Conservation (phyloP, 2,888 invertebrate genomes). For the Petrolisthes cinctipes region DNA sequence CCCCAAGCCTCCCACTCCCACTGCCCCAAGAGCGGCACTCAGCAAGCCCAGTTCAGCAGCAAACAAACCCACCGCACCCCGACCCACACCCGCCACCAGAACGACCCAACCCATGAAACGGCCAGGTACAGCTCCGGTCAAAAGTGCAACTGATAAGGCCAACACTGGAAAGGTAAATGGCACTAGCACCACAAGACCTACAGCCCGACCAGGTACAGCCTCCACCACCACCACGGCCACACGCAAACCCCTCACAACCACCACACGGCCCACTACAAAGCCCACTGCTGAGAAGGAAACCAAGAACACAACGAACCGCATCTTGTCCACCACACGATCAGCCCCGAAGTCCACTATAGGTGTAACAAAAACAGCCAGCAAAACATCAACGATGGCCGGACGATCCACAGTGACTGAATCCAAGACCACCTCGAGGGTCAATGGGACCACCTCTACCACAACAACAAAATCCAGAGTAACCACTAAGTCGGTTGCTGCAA, state of each 20-base stretch:
- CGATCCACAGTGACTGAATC: slow-evolving; percentile 27
- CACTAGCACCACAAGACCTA: slow-evolving; percentile 15
- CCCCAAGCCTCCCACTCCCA: slow-evolving; percentile 34
- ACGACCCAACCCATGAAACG: slow-evolving; percentile 32
- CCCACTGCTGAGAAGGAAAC: slow-evolving; percentile 43
- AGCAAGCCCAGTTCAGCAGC: slow-evolving; percentile 47
- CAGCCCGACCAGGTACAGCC: slow-evolving; percentile 15
- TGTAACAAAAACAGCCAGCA: slow-evolving; percentile 39
- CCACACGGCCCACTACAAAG: slow-evolving; percentile 34
- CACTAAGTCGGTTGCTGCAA: slow-evolving; percentile 43
- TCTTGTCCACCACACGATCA: slow-evolving; percentile 53
- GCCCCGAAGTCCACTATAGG: slow-evolving; percentile 4
- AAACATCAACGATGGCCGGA: slow-evolving; percentile 38
- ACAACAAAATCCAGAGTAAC: slow-evolving; percentile 46
- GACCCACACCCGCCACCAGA: slow-evolving; percentile 31
- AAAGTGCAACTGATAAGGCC: slow-evolving; percentile 38
- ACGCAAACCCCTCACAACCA: slow-evolving; percentile 37
- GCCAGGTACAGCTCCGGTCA: neutral
- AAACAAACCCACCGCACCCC: slow-evolving; percentile 30
- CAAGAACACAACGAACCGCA: slow-evolving; percentile 59
- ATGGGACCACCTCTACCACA: slow-evolving; percentile 39
- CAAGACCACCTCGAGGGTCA: slow-evolving; percentile 40
- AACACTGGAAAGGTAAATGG: slow-evolving; percentile 34
- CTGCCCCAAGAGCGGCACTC: slow-evolving; percentile 45
- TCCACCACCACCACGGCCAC: slow-evolving; percentile 28